Evolutionary conservation across 2,888 invertebrate species (phyloP).

Genomic region (Napeogenes sylphis): DNA sequence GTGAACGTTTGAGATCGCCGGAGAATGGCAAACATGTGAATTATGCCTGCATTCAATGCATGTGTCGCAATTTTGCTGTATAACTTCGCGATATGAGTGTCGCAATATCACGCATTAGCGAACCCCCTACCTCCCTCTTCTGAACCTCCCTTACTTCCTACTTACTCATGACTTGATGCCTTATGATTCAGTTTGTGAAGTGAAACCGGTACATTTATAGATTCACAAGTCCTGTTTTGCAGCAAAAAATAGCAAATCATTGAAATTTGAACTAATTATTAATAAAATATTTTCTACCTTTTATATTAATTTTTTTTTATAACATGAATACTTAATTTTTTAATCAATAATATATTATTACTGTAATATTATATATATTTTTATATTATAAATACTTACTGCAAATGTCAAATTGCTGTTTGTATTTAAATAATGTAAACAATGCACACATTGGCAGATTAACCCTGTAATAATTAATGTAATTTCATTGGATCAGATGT

Average conservation of each 20-base stretch:
- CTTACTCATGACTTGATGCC: slow-evolving; percentile 2
- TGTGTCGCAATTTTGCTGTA: slow-evolving; percentile 2
- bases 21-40: slow-evolving; percentile 2
- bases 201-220: slow-evolving; percentile 1
- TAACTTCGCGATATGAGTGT: slow-evolving; percentile 1
- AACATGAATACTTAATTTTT: too few species aligned
- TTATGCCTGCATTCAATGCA: slow-evolving; percentile 6
- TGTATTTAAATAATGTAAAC: too few species aligned
- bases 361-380: too few species aligned
- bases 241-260: too few species aligned
- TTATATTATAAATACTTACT: too few species aligned
- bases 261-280: too few species aligned
- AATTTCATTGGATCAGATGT: slow-evolving; percentile 4
- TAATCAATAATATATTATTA: too few species aligned
- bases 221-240: background rate
- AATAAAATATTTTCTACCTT: too few species aligned
- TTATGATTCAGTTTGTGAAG: slow-evolving; percentile 5
- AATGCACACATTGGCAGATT: too few species aligned
- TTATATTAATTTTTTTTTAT: too few species aligned
- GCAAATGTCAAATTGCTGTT: too few species aligned
- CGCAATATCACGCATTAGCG: slow-evolving; percentile 6
- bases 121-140: background rate
- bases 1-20: background rate
- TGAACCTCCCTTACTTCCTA: background rate
- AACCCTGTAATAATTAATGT: too few species aligned